Percentiles rank a stretch among this genome's conserved stretches.
These are phyloP conservation scores for Coecobrya sp. DNA, from an alignment of 2,888 invertebrate species.

Conservation along the genomic window DNA sequence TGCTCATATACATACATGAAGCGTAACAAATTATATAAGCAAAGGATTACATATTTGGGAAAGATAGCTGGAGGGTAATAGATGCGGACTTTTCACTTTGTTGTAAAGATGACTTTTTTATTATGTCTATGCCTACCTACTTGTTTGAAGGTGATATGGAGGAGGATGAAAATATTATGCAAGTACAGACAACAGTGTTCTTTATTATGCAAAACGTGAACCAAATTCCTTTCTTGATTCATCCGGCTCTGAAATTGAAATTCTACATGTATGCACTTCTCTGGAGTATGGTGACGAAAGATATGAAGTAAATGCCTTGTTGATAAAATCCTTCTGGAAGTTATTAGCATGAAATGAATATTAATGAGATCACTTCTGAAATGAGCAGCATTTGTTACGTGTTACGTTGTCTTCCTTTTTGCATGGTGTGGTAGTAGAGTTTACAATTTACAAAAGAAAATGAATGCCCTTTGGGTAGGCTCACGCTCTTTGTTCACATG, in stretches of 20 bases:
- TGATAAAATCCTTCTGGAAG: slow-evolving; percentile 79
- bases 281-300: slow-evolving; percentile 73
- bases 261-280: slow-evolving; percentile 13
- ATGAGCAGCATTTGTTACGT: slow-evolving; percentile 78
- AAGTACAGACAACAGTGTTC: background rate
- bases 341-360: slow-evolving; percentile 86
- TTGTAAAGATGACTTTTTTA: slow-evolving; percentile 13
- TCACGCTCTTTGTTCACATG: slow-evolving; percentile 25
- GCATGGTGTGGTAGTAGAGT: slow-evolving; percentile 11
- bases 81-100: slow-evolving; percentile 15
- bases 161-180: slow-evolving; percentile 3
- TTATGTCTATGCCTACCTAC: background rate
- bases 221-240: slow-evolving; percentile 46
- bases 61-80: background rate
- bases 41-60: slow-evolving; percentile 5
- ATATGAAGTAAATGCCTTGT: slow-evolving; percentile 72
- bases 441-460: slow-evolving; percentile 28
- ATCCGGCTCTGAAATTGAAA: slow-evolving; percentile 51
- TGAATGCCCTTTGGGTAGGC: slow-evolving; percentile 50
- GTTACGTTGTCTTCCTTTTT: slow-evolving; percentile 34
- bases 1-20: background rate
- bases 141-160: background rate
- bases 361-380: slow-evolving; percentile 80
- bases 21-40: background rate
- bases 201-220: slow-evolving; percentile 44